A percentile compares a stretch with the other conserved stretches of the same genome.
Conservation (phyloP, 2,113 vertebrate species). For the Laticauda laticaudata region DNA sequence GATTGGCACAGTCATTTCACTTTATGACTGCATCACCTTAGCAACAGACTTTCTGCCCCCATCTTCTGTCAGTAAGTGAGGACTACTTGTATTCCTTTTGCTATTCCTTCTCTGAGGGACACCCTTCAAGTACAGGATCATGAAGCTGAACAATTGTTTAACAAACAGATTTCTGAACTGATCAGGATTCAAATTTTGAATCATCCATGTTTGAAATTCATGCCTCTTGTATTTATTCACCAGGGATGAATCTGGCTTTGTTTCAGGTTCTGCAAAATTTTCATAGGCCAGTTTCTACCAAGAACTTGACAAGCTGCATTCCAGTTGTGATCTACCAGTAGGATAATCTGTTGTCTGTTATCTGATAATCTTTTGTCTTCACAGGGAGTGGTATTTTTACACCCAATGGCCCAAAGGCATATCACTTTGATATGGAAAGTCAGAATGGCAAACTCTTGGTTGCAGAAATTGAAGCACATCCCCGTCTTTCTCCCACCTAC, state of each 20-base stretch:
- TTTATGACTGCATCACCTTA: neutral
- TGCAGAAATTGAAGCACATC: constrained; percentile 8
- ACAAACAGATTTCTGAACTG: neutral
- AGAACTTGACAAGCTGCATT: neutral
- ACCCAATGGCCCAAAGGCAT: constrained; percentile 7
- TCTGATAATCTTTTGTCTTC: neutral
- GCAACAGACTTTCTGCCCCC: neutral
- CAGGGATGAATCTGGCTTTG: neutral
- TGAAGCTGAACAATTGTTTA: neutral
- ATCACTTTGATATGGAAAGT: constrained; percentile 59
- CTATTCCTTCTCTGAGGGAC: neutral
- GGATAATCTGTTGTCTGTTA: neutral
- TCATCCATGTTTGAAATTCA: neutral
- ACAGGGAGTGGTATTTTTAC: constrained; percentile 58
- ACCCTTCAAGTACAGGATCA: neutral
- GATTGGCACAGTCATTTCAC: neutral
- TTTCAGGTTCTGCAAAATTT: neutral
- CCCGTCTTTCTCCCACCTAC: constrained; percentile 4
- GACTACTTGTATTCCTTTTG: neutral
- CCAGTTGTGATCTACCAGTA: neutral
- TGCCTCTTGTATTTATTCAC: neutral
- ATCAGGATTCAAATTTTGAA: neutral
- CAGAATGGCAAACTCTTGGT: constrained; percentile 56
- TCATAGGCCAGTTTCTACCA: neutral
- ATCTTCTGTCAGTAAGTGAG: neutral